Base-by-base conservation (phyloP, 2,888 invertebrate genomes). In the Sphaerophoria rueppellii region DNA sequence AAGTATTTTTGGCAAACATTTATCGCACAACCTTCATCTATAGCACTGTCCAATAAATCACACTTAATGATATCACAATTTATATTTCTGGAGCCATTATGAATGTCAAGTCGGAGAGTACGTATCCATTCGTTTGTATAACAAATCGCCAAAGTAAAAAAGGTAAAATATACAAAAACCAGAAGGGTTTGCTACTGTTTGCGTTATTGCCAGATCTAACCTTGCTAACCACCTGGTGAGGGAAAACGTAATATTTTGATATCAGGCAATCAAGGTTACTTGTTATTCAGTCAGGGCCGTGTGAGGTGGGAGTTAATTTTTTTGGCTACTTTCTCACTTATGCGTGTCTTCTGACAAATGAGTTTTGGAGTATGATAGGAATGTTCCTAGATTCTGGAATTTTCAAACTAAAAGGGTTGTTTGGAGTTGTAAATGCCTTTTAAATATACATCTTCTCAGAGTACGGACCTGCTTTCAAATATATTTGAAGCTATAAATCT, bases 61-160 rank as follows among this genome's bases (percentile, higher is more conserved):
- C 75, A 69, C 61, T 79, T 79, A 83, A 83, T 83, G 83, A 76
- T 76, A 83, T 79, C 75, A 76, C 83, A 83, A 83, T 83, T 83
- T 75, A 79, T 79, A 77, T 70, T 7, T 67, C 52, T 52, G 32
- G 32, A 24, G 79, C 79, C 72, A 83, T 83, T 83, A 83, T 83
- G 83, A 79, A 72, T 76, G 67, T 72, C 69, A 60, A 79, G 50
- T 72, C 58, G 71, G 52, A 50, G 43, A 72, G 74, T 72, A 79
- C 72, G 65, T 48, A 46, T 63, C 11, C 34, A 63, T 83, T 71
- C 72, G 78, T 79, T 83, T 74, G 76, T 71, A 74, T 83, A 83
- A 79, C 75, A 69, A 79, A 83, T 79, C 72, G 72, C 79, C 37
- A 72, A 63, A 72, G 79, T 32, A 32, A 6, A 32, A 12, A 6